Evolutionary conservation across 2,113 vertebrate genomes (phyloP).

Genomic region (Channa maculata): DNA sequence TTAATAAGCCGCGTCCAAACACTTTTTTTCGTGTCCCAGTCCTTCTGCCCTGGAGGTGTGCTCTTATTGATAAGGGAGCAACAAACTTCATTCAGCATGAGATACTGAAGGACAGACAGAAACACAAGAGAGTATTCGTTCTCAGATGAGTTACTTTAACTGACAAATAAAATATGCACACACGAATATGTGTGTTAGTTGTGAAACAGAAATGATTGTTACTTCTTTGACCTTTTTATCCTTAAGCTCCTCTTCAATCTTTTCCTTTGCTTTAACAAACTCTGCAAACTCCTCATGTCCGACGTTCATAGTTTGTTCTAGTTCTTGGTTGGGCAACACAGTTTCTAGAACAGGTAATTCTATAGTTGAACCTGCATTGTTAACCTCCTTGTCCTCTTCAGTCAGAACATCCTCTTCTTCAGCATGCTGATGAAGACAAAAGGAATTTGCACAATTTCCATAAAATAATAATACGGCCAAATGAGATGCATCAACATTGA

Average conservation of each 20-base stretch:
- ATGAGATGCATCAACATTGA: too few relatives aligned
- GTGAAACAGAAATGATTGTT: neutral
- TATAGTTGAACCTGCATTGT: conserved; percentile 1
- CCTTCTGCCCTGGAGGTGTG: conserved; percentile 64
- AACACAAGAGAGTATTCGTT: neutral
- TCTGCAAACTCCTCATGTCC: conserved; percentile 66
- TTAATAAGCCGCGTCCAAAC: conserved; percentile 73
- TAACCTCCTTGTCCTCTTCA: conserved; percentile 27
- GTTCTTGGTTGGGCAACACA: conserved; percentile 31
- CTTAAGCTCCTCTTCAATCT: conserved; percentile 62
- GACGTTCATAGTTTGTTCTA: conserved; percentile 19
- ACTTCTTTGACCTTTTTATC: conserved; percentile 73
- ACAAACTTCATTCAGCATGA: conserved; percentile 85
- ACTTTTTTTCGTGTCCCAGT: conserved; percentile 41
- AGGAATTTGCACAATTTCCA: too few relatives aligned
- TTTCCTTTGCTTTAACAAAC: conserved; percentile 37
- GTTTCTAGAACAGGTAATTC: conserved; percentile 48
- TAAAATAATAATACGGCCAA: too few relatives aligned
- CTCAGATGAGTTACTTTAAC: neutral
- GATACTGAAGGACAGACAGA: conserved; percentile 76
- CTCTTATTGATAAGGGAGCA: conserved; percentile 80
- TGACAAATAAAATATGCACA: neutral
- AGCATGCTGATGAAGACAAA: neutral
- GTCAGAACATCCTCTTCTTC: conserved; percentile 27
- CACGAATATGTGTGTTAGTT: too few relatives aligned